Base-by-base conservation (phyloP, 30 jellyfish, hydroid and myxozoan genomes). In the Catostylus mosaicus region DNA sequence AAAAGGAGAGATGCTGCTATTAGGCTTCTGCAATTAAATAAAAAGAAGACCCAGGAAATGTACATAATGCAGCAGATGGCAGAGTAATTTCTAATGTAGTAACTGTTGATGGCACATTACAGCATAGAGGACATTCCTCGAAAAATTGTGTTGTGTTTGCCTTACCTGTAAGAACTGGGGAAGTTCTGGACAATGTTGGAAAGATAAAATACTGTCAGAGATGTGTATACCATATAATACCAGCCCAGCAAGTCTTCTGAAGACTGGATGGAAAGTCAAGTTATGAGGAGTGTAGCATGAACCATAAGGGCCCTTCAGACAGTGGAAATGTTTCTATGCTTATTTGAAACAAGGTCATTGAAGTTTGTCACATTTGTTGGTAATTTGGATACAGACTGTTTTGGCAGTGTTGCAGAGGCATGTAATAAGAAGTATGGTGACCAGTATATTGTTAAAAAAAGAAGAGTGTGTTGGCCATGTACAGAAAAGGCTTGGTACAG, bases 381-480 rank as follows among this genome's bases (percentile, higher is more conserved):
- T 57, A 78, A 75, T 75, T 77, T 77, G 16, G 87, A 75, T 65
- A 75, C 77, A 24, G 87, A 57, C 64, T 75, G 87, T 35, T 75
- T 43, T 57, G 71, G 40, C 12, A 50, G 27, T 73, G 85, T 73
- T 22, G n/a, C 30, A 30, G 54, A 73, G 50, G 73, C 77, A 40
- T 45, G 69, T 45, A 20, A 75, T 20, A 43, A 30, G 33, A 37
- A 51, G 20, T 56, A 14, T 48, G 37, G 70, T 19, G 71, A 75
- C 35, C 32, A 51, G 18, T 75, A 75, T 67, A 35, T 67, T 19
- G 80, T 67, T 10, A n/a, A 67, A 24, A 8, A 67, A 67, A 35
- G 80, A 67, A 56, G 87, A 56, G 43, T 75, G 87, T 75, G 87
- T 75, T 14, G n/a, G n/a, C n/a, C n/a, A n/a, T n/a, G n/a, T n/a